Evolutionary conservation across 2,113 vertebrate species (phyloP).

Genomic region (Notarius quadriscutis): DNA sequence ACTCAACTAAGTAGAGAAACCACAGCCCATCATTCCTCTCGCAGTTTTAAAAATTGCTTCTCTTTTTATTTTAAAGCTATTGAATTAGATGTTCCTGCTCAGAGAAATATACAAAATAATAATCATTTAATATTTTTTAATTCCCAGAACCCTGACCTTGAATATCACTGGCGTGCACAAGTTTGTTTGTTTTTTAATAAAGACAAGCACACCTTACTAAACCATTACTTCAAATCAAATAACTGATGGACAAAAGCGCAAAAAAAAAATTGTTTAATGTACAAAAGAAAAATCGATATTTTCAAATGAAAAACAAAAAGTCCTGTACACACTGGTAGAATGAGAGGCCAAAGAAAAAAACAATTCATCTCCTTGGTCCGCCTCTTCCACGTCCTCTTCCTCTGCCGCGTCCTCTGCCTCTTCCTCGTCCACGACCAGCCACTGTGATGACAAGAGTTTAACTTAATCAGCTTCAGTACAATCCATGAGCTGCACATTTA

Average conservation of each 20-base stretch:
- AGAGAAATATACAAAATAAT: neutral
- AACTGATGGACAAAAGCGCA: neutral
- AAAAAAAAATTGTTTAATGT: constrained; percentile 67
- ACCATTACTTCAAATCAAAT: neutral
- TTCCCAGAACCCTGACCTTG: neutral
- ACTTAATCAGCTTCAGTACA: neutral
- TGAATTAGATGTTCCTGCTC: neutral
- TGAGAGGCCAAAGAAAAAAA: constrained; percentile 29
- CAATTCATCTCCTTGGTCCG: constrained; percentile 88
- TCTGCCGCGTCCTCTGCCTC: constrained; percentile 87
- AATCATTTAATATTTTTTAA: neutral
- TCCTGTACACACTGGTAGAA: constrained; percentile 78
- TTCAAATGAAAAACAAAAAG: constrained; percentile 59
- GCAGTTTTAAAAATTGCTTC: too few species aligned
- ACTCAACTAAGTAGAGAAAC: too few species aligned
- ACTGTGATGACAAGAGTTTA: constrained; percentile 67
- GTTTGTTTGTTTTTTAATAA: too few species aligned
- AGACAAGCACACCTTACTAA: neutral
- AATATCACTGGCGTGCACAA: neutral
- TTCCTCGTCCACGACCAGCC: constrained; percentile 91
- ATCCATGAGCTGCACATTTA: neutral
- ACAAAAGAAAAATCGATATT: constrained; percentile 64
- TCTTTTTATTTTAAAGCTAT: too few species aligned
- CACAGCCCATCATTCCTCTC: too few species aligned
- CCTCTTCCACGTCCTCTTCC: constrained; percentile 88